A percentile compares a stretch with the other conserved stretches of the same genome.
Evolutionary conservation across 2,113 vertebrate species (phyloP).

Genomic region (Leucopsar rothschildi): DNA sequence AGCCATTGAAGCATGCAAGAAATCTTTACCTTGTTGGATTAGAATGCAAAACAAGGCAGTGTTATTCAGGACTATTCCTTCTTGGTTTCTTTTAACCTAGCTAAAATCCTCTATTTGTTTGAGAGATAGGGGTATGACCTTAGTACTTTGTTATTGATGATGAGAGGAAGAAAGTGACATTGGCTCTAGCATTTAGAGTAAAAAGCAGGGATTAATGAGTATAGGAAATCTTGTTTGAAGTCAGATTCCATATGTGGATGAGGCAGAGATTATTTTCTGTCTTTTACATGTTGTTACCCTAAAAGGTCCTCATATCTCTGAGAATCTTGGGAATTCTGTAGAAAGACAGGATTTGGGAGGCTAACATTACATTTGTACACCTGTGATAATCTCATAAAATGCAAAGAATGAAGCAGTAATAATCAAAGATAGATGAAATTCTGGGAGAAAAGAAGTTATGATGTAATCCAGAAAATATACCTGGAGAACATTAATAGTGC

Average conservation of each 20-base stretch:
- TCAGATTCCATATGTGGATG: neutral
- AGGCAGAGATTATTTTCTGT: neutral
- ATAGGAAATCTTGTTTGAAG: neutral
- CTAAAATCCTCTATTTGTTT: neutral
- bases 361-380: neutral
- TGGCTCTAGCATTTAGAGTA: neutral
- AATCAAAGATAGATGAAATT: neutral
- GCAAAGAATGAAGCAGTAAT: neutral
- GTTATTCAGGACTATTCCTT: neutral
- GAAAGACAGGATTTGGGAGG: neutral
- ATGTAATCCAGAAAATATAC: neutral
- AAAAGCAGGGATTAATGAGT: neutral
- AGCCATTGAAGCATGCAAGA: neutral
- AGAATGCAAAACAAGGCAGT: neutral
- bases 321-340: neutral
- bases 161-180: neutral
- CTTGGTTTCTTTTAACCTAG: neutral
- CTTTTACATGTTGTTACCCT: neutral
- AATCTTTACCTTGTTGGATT: neutral
- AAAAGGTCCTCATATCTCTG: neutral
- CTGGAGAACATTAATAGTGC: neutral
- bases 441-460: neutral
- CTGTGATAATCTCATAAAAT: neutral
- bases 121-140: neutral
- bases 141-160: neutral